Conservation (phyloP, 1,140 invertebrate species). For the Drosophila erecta region DNA sequence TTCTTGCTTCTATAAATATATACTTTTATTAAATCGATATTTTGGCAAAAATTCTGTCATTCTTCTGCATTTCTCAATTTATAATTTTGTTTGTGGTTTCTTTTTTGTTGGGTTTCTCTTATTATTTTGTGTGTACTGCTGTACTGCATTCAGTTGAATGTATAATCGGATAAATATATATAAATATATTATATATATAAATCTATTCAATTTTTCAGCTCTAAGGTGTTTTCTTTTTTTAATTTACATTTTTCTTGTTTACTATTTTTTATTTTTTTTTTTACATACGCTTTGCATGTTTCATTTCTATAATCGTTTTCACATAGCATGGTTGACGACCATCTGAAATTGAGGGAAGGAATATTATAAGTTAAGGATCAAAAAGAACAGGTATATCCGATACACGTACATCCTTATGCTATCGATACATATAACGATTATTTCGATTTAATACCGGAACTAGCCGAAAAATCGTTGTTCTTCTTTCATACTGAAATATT, state of each 20-base stretch:
- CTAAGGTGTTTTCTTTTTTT: constrained; percentile 64
- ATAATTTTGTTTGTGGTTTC: constrained; percentile 46
- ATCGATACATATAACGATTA: background rate
- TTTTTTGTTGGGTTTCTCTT: constrained; percentile 42
- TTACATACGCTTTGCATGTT: constrained; percentile 35
- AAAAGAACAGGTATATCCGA: background rate
- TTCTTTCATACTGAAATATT: too few relatives aligned
- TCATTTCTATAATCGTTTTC: constrained; percentile 49
- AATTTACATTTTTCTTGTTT: constrained; percentile 51
- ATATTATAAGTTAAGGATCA: constrained; percentile 2
- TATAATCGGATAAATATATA: constrained; percentile 65
- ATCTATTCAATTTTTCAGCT: constrained; percentile 74
- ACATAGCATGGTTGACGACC: constrained; percentile 47
- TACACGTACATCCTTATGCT: too few relatives aligned
- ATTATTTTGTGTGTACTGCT: constrained; percentile 58
- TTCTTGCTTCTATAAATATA: constrained; percentile 78
- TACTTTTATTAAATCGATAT: constrained; percentile 74
- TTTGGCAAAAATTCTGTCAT: constrained; percentile 75
- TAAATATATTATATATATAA: constrained; percentile 59
- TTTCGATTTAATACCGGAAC: background rate
- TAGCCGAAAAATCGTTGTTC: too few relatives aligned
- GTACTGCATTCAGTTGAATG: constrained; percentile 62
- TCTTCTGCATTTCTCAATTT: constrained; percentile 39
- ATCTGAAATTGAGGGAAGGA: constrained; percentile 59
- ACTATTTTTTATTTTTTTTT: constrained; percentile 62